Evolutionary conservation across 2,797 vertebrate genomes (phyloP).

Genomic region (Artibeus jamaicensis): DNA sequence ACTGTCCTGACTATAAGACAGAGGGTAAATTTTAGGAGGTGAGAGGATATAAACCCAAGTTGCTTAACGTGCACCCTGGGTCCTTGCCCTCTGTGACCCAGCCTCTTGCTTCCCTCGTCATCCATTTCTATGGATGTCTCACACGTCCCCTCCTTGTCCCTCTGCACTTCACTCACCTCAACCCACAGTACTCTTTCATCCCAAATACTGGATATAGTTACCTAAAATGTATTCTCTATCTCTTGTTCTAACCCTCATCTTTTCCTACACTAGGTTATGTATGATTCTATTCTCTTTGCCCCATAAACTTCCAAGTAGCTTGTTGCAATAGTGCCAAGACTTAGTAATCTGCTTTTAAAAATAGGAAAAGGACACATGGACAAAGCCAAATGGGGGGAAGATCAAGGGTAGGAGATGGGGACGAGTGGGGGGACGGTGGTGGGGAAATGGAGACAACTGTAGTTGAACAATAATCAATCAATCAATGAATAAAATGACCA

Average conservation of each 20-base stretch:
- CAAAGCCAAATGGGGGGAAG: too few species aligned
- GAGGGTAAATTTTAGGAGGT: not conserved
- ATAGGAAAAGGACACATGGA: not conserved
- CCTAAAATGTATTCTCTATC: not conserved
- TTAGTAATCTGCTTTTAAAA: not conserved
- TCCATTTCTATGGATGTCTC: not conserved
- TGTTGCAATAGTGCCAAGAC: not conserved
- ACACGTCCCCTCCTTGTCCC: not conserved
- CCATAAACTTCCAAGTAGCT: not conserved
- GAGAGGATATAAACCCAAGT: not conserved
- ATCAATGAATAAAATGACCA: too few species aligned
- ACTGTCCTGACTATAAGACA: not conserved
- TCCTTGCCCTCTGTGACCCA: not conserved
- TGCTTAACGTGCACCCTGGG: not conserved
- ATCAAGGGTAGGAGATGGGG: too few species aligned
- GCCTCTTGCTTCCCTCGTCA: not conserved
- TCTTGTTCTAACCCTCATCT: not conserved
- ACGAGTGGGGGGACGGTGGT: too few species aligned
- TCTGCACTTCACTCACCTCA: not conserved
- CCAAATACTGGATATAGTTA: not conserved
- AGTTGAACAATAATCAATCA: too few species aligned
- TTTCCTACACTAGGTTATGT: not conserved
- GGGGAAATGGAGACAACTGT: too few species aligned
- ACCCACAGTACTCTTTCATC: not conserved
- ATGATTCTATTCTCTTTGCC: not conserved